These are phyloP conservation scores for Acleris holmiana DNA, from an alignment of 2,888 invertebrate species.

Conservation along the genomic window DNA sequence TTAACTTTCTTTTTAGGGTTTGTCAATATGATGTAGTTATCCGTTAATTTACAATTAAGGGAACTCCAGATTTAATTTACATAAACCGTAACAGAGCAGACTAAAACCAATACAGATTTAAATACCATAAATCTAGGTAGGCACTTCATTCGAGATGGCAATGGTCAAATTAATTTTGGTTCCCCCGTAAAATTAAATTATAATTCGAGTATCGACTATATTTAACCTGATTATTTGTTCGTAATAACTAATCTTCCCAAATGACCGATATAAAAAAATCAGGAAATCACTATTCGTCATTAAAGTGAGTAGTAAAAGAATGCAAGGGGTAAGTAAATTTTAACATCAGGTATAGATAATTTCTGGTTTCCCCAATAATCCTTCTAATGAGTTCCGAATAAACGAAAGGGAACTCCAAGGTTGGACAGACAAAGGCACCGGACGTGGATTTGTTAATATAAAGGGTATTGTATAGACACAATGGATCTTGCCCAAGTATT, in stretches of 20 bases:
- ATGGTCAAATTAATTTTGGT: too few relatives aligned
- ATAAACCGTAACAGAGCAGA: too few relatives aligned
- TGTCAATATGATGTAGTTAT: too few relatives aligned
- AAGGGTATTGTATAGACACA: constrained; percentile 48
- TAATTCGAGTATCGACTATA: too few relatives aligned
- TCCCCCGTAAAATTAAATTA: too few relatives aligned
- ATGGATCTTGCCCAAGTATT: constrained; percentile 31
- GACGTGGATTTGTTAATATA: constrained; percentile 42
- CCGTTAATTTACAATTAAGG: too few relatives aligned
- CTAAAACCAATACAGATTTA: too few relatives aligned
- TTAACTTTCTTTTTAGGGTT: too few relatives aligned
- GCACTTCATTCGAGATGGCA: too few relatives aligned
- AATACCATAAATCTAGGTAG: too few relatives aligned
- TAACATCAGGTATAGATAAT: constrained; percentile 2
- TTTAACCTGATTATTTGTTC: too few relatives aligned
- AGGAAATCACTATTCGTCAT: not conserved
- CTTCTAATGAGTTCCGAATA: constrained; percentile 30
- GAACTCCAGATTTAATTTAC: too few relatives aligned
- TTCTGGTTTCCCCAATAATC: constrained; percentile 16
- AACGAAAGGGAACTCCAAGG: constrained; percentile 42
- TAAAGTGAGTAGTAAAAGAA: constrained; percentile 13
- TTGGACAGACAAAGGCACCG: constrained; percentile 39
- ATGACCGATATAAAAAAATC: not conserved
- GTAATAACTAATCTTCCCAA: not conserved
- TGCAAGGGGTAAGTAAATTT: constrained; percentile 2